Conservation (phyloP, 2,888 invertebrate genomes). For the Platycheirus rosarum region DNA sequence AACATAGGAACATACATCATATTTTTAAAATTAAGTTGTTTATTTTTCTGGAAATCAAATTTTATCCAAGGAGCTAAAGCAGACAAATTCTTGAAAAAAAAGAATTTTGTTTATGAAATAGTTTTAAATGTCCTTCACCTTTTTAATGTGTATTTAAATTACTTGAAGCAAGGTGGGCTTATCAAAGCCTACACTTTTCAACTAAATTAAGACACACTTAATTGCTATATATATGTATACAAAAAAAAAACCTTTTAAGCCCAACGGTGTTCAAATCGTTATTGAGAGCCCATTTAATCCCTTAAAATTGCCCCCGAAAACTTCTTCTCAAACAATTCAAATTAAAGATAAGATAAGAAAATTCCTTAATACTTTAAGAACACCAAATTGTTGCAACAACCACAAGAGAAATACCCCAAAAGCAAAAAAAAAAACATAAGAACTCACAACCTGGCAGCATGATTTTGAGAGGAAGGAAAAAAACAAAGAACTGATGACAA, state of each 20-base stretch:
- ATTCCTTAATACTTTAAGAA: slow-evolving; percentile 45
- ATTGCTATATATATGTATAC: background rate
- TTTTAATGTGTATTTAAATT: too few species aligned
- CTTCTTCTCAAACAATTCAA: slow-evolving; percentile 27
- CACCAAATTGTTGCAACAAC: slow-evolving; percentile 15
- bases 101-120: too few species aligned
- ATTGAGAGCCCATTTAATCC: slow-evolving; percentile 23
- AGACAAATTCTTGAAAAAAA: too few species aligned
- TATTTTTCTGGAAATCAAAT: too few species aligned
- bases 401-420: slow-evolving; percentile 26
- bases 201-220: slow-evolving; percentile 7
- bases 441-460: slow-evolving; percentile 5
- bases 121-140: too few species aligned
- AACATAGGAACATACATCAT: too few species aligned
- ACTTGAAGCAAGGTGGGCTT: background rate
- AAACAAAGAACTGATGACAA: background rate
- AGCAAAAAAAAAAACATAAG: slow-evolving; percentile 14
- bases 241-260: slow-evolving; percentile 13
- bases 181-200: background rate
- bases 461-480: background rate
- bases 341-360: slow-evolving; percentile 48
- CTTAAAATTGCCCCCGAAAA: background rate
- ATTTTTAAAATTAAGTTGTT: too few species aligned
- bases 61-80: too few species aligned
- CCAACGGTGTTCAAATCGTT: slow-evolving; percentile 12